Evolutionary conservation across 2,888 invertebrate species (phyloP), one percentile per base, ranked within the genome.

Genomic region (Scaptomyza tumidula): DNA sequence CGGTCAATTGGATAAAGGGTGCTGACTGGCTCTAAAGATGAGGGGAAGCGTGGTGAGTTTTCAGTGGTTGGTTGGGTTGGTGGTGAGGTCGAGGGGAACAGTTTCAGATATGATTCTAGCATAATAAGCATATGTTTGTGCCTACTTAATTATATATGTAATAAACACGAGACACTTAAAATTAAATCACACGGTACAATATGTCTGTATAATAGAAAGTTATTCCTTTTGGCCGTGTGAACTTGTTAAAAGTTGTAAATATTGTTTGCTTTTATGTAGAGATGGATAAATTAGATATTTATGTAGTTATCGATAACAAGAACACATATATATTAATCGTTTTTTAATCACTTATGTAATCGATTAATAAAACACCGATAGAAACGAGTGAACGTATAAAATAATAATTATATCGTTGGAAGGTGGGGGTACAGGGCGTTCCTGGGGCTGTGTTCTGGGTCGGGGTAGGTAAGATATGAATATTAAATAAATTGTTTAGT

Each of bases 331-430:
- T 31, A 19, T 16, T 19, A 50, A 58, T 41, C 49, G 37, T 19
- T 49, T 50, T 16, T 6, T 6, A 35, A 29, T 39, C 14, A 61
- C 37, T 56, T 41, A 48, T 27, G 14, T 56, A 46, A 33, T 48
- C 41, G 61, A 43, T 57, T 58, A 57, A 61, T 57, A 29, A 37
- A 31, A 46, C 44, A 56, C 46, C 48, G 27, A 61, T 33, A 27
- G 50, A 52, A 37, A 37, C 19, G 11, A 43, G 43, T 57, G 4
- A 10, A 41, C n/a, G 10, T 56, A 59, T 35, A 24, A 35, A 31
- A 35, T 50, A 50, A 44, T 31, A 14, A 24, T 24, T 2, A 2
- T 24, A 60, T 50, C 44, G 7, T 6, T 37, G 37, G 10, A 33
- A 10, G 6, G 24, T 37, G 24, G 35, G 14, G 35, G 10, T 14